Percentiles rank a stretch among this genome's conserved stretches.
Evolutionary conservation across 2,888 invertebrate species (phyloP).

Genomic region (Calliopum simillimum): DNA sequence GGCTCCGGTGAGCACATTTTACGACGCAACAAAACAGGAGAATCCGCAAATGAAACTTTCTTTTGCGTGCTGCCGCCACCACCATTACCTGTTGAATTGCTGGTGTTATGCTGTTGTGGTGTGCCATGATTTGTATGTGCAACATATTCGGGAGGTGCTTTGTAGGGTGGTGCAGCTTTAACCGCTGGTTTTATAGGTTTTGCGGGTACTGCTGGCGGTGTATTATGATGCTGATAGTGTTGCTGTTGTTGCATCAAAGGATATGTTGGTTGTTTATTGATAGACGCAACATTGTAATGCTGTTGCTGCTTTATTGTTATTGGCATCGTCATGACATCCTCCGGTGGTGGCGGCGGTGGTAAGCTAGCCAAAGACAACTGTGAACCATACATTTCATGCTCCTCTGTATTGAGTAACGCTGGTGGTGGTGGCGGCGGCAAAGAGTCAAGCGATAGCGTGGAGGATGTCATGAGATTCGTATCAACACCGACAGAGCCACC

Average conservation of each 20-base stretch:
- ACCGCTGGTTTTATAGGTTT: constrained; percentile 62
- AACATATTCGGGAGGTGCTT: constrained; percentile 66
- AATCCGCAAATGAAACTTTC: constrained; percentile 67
- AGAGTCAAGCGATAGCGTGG: constrained; percentile 83
- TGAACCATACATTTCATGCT: constrained; percentile 71
- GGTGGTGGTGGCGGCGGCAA: constrained; percentile 81
- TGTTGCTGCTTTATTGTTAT: constrained; percentile 13
- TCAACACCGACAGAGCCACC: constrained; percentile 31
- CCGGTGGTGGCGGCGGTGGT: constrained; percentile 77
- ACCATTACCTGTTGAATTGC: constrained; percentile 19
- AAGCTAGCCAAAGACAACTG: constrained; percentile 77
- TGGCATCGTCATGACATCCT: constrained; percentile 51
- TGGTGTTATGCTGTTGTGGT: constrained; percentile 18
- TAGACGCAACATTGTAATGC: constrained; percentile 18
- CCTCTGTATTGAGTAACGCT: constrained; percentile 59
- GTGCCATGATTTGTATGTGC: constrained; percentile 43
- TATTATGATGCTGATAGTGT: constrained; percentile 25
- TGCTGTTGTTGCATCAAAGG: background rate
- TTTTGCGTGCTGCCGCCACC: constrained; percentile 51
- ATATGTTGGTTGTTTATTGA: background rate
- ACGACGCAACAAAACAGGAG: constrained; percentile 66
- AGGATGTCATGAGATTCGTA: constrained; percentile 73
- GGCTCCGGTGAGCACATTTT: constrained; percentile 68
- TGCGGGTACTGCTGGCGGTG: constrained; percentile 58
- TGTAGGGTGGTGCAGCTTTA: constrained; percentile 65